Percentiles rank a stretch among this genome's conserved stretches.
These are phyloP conservation scores for Brotula barbata DNA, from an alignment of 2,797 vertebrate species.

Conservation along the genomic window DNA sequence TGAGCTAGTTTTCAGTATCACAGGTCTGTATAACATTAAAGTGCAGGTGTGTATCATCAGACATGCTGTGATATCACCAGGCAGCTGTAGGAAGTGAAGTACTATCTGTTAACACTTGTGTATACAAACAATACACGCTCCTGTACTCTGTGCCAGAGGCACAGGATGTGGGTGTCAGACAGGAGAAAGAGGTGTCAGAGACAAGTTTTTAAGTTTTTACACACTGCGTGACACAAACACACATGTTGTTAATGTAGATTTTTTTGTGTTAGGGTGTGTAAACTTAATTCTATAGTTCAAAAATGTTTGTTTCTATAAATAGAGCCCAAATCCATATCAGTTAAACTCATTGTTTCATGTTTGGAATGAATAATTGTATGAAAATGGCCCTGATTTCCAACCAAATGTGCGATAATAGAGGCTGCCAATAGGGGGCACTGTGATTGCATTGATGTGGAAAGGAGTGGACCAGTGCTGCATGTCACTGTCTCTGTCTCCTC, in stretches of 20 bases:
- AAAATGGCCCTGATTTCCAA: not conserved
- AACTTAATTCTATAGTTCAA: too few relatives aligned
- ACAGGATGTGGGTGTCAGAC: not conserved
- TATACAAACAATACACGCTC: not conserved
- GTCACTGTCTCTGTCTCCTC: slow-evolving; percentile 24
- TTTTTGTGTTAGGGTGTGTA: too few relatives aligned
- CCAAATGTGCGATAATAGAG: not conserved
- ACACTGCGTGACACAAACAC: not conserved
- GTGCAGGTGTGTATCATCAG: not conserved
- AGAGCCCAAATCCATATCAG: too few relatives aligned
- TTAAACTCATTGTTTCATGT: too few relatives aligned
- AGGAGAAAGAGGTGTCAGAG: not conserved
- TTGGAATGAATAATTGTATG: too few relatives aligned
- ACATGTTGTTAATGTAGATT: not conserved
- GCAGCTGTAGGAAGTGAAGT: not conserved
- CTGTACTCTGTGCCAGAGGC: too few relatives aligned
- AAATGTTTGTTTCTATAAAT: too few relatives aligned
- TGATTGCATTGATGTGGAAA: slow-evolving; percentile 37
- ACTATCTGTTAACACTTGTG: not conserved
- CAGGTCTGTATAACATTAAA: not conserved
- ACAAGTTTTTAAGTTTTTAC: not conserved
- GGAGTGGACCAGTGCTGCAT: slow-evolving; percentile 23
- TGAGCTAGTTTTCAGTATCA: not conserved
- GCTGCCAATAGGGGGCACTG: slow-evolving; percentile 64
- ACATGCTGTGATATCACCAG: not conserved